Conservation (phyloP, 2,888 invertebrate genomes). For the Cephus pulcher region DNA sequence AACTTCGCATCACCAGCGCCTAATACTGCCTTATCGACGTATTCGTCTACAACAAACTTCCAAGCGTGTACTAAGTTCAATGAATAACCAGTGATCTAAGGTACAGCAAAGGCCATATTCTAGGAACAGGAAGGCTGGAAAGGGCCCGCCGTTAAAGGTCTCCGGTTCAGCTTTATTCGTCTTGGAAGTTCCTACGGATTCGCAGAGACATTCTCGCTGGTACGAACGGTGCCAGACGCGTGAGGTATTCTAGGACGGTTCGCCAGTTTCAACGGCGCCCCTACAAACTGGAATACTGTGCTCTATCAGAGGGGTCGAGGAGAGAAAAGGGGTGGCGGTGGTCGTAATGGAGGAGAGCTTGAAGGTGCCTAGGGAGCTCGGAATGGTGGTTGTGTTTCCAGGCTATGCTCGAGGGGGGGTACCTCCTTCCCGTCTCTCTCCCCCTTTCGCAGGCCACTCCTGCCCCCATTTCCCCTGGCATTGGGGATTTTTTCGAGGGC, state of each 20-base stretch:
- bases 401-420: conserved; percentile 7
- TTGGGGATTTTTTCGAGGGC: conserved; percentile 55
- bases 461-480: conserved; percentile 55
- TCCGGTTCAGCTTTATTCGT: conserved; percentile 1
- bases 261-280: conserved; percentile 52
- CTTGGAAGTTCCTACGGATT: not conserved
- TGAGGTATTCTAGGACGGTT: conserved; percentile 59
- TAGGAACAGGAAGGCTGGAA: not conserved
- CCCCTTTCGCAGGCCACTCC: conserved; percentile 39
- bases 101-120: not conserved
- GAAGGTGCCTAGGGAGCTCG: conserved; percentile 15
- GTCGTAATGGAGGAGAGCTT: conserved; percentile 24
- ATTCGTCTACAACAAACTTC: not conserved
- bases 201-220: conserved; percentile 5
- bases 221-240: conserved; percentile 32
- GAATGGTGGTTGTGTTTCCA: conserved; percentile 15
- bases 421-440: conserved; percentile 27
- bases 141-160: not conserved
- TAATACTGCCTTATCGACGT: conserved; percentile 7
- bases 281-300: conserved; percentile 52
- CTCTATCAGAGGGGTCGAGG: conserved; percentile 38
- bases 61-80: not conserved
- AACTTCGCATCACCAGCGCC: conserved; percentile 12
- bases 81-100: not conserved
- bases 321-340: conserved; percentile 44